Evolutionary conservation across 2,113 vertebrate genomes (phyloP), one percentile per base, ranked within the genome.

Genomic region (Mobula birostris): DNA sequence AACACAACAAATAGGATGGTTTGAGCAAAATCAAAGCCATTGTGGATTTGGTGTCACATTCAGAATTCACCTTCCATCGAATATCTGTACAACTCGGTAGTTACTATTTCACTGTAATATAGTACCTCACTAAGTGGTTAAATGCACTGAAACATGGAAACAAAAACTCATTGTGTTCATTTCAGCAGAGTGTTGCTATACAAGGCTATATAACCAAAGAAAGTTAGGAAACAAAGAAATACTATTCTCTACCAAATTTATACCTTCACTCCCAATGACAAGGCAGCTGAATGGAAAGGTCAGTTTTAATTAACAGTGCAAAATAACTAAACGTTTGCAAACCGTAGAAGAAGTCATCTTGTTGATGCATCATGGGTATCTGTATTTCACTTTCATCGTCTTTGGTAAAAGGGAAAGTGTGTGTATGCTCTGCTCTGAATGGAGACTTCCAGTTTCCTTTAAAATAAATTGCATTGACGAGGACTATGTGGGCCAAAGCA

Each of bases 301-400:
- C 91, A 56, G 66, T 56, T 93, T 56, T 93, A 93, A 72, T 93
- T 93, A 56, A 93, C 68, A 12, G 83, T 19, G 56, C 17, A 48
- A 92, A 56, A 56, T 19, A 93, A 70, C 91, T 14, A 93, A 93
- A 74, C 40, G 40, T 93, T 48, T 95, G 94, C 97, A 95, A 95
- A 99, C 99, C 99, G 0, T 99, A 99, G 96, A 98, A 99, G 97
- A 99, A 99, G 95, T 99, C 98, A 95, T 98, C 99, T 96, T 98
- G 98, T 91, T 99, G 99, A 96, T 99, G 99, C 99, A 99, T 99
- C 99, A 99, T 99, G 74, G 98, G 98, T 94, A 99, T 99, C 96
- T 99, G 99, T 32, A 99, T 98, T 95, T 99, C 98, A 93, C 97
- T 98, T 96, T 99, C 98, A 85, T 99, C 98, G 94, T 99, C 99